Evolutionary conservation across 2,113 vertebrate species (phyloP).

Genomic region (Oncorhynchus mykiss): DNA sequence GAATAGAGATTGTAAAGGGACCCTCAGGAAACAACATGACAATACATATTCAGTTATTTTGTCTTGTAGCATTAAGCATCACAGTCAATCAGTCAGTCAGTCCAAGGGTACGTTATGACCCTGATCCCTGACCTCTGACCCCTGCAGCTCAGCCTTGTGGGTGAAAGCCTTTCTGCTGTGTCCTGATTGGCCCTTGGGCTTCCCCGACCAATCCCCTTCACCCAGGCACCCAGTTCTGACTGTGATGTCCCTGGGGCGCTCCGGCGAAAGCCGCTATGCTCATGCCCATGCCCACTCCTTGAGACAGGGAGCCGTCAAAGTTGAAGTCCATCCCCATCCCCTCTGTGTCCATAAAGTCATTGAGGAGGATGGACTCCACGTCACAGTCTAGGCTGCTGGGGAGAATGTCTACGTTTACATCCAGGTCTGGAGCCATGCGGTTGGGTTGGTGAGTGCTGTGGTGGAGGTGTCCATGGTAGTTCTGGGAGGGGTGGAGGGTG

Average conservation of each 20-base stretch:
- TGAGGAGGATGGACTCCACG: slow-evolving; percentile 94
- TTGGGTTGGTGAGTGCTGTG: slow-evolving; percentile 66
- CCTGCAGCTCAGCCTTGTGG: slow-evolving; percentile 45
- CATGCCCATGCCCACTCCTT: slow-evolving; percentile 85
- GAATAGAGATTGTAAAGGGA: slow-evolving; percentile 12
- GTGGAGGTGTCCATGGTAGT: slow-evolving; percentile 69
- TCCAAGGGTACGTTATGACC: slow-evolving; percentile 48
- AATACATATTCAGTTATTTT: slow-evolving; percentile 53
- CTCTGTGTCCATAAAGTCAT: slow-evolving; percentile 94
- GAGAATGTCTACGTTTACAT: slow-evolving; percentile 90
- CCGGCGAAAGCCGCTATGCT: slow-evolving; percentile 79
- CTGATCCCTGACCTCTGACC: slow-evolving; percentile 1
- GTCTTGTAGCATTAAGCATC: slow-evolving; percentile 61
- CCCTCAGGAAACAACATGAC: slow-evolving; percentile 62
- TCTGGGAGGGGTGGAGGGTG: slow-evolving; percentile 39
- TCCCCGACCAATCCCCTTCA: slow-evolving; percentile 40
- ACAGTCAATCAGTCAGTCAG: slow-evolving; percentile 59
- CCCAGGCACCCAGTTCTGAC: slow-evolving; percentile 96
- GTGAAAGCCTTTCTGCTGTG: slow-evolving; percentile 43
- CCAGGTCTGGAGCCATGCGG: slow-evolving; percentile 85
- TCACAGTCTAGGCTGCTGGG: slow-evolving; percentile 89
- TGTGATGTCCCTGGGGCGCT: slow-evolving; percentile 79
- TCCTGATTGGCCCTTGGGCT: slow-evolving; percentile 20
- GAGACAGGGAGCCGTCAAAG: slow-evolving; percentile 90
- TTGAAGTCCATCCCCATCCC: slow-evolving; percentile 94